Percentiles rank a stretch among this genome's conserved stretches.
These are phyloP conservation scores for Arrhamphus sclerolepis DNA, from an alignment of 2,797 vertebrate species.

Conservation along the genomic window DNA sequence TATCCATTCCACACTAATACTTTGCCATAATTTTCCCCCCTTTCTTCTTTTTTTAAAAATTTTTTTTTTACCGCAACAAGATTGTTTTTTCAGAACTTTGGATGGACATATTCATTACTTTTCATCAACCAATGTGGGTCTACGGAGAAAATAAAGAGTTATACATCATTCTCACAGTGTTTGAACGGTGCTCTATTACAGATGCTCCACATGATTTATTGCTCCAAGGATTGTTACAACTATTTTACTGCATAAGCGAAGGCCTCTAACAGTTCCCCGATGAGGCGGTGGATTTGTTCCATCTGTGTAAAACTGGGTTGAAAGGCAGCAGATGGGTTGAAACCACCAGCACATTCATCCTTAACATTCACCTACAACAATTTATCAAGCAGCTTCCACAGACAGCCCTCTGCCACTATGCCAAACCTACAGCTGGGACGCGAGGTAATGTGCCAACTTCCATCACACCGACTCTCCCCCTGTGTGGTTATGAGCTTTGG, in stretches of 20 bases:
- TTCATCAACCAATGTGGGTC: not conserved
- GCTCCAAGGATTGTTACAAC: slow-evolving; percentile 25
- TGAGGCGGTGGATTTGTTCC: slow-evolving; percentile 41
- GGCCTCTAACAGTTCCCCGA: slow-evolving; percentile 30
- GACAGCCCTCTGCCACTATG: slow-evolving; percentile 22
- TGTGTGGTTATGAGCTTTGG: slow-evolving; percentile 3
- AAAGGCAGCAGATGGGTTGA: slow-evolving; percentile 58
- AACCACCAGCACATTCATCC: slow-evolving; percentile 33
- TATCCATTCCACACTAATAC: too few relatives aligned
- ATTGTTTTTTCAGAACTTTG: too few relatives aligned
- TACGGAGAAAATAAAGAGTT: not conserved
- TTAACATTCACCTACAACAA: slow-evolving; percentile 44
- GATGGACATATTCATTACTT: not conserved
- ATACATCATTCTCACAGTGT: slow-evolving; percentile 29
- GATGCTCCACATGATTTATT: slow-evolving; percentile 43
- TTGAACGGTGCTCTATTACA: not conserved
- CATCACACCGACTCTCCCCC: slow-evolving; percentile 18
- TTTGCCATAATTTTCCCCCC: too few relatives aligned
- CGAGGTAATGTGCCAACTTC: slow-evolving; percentile 24
- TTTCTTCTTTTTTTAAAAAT: not conserved
- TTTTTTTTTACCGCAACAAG: not conserved
- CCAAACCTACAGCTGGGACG: slow-evolving; percentile 52
- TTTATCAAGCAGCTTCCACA: slow-evolving; percentile 33
- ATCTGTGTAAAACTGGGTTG: slow-evolving; percentile 47
- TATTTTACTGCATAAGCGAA: slow-evolving; percentile 23